These are phyloP conservation scores for Metopolophium dirhodum DNA, from an alignment of 1,140 invertebrate genomes.

Conservation along the genomic window DNA sequence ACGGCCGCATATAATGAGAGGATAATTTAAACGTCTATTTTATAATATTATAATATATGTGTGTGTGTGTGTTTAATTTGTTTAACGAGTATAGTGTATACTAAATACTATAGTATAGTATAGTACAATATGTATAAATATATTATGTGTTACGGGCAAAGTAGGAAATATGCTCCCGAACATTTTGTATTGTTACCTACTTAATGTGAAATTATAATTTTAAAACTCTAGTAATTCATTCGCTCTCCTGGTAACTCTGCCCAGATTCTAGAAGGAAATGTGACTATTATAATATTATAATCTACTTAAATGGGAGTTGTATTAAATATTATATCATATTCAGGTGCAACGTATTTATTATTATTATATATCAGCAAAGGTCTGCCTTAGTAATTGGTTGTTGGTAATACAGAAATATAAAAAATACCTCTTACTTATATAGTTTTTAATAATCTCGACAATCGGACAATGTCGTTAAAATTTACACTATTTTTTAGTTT, in stretches of 20 bases:
- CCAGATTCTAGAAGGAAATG: background rate
- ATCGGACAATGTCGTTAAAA: background rate
- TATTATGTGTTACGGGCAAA: too few species aligned
- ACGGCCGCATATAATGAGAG: background rate
- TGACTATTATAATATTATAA: background rate
- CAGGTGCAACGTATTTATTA: background rate
- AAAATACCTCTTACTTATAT: background rate
- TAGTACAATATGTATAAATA: too few species aligned
- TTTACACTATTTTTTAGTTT: background rate
- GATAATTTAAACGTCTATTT: too few species aligned
- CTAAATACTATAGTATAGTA: too few species aligned
- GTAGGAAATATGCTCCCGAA: too few species aligned
- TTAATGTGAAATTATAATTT: background rate
- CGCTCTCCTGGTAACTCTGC: background rate
- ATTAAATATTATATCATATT: background rate
- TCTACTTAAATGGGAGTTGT: background rate
- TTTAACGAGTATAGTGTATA: too few species aligned
- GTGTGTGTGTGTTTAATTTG: too few species aligned
- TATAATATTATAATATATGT: too few species aligned
- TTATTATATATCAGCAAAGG: background rate
- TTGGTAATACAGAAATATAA: background rate
- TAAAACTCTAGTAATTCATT: background rate
- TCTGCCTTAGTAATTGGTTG: background rate
- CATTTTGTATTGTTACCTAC: background rate
- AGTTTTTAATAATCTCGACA: background rate